Conservation (phyloP, 1,140 invertebrate species). For the Lordiphosa stackelbergi region DNA sequence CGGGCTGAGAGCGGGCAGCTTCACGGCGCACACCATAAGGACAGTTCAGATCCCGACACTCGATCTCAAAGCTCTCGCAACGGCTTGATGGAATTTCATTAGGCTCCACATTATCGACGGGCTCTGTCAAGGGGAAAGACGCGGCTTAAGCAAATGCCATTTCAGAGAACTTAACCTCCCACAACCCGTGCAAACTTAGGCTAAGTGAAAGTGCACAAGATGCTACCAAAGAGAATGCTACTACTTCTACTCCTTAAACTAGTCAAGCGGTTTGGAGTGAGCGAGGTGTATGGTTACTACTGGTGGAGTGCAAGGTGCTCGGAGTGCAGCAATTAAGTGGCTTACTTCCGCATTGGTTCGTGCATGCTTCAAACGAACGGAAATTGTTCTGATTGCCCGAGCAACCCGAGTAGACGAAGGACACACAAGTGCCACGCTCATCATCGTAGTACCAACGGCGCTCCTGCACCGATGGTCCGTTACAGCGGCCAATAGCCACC, state of each 20-base stretch:
- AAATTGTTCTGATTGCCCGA: constrained; percentile 90
- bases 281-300: constrained; percentile 30
- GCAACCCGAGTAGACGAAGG: constrained; percentile 89
- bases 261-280: constrained; percentile 40
- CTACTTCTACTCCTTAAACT: constrained; percentile 25
- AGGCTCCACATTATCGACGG: constrained; percentile 31
- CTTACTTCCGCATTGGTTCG: constrained; percentile 80
- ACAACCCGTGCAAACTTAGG: constrained; percentile 50
- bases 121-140: constrained; percentile 20
- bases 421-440: constrained; percentile 83
- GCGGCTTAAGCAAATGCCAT: not conserved
- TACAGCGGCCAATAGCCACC: constrained; percentile 85
- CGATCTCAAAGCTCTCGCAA: constrained; percentile 80
- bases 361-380: constrained; percentile 84
- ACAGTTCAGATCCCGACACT: constrained; percentile 83
- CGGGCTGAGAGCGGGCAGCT: constrained; percentile 79
- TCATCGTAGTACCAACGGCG: constrained; percentile 90
- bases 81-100: constrained; percentile 54
- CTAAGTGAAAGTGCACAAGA: constrained; percentile 54
- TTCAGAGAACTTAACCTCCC: not conserved
- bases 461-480: constrained; percentile 78
- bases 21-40: constrained; percentile 87
- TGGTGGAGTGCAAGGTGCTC: constrained; percentile 29
- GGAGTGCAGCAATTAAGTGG: constrained; percentile 24
- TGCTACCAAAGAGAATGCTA: constrained; percentile 21